Evolutionary conservation across 2,888 invertebrate species (phyloP), one percentile per base, ranked within the genome.

Genomic region (Cheilosia grossa): DNA sequence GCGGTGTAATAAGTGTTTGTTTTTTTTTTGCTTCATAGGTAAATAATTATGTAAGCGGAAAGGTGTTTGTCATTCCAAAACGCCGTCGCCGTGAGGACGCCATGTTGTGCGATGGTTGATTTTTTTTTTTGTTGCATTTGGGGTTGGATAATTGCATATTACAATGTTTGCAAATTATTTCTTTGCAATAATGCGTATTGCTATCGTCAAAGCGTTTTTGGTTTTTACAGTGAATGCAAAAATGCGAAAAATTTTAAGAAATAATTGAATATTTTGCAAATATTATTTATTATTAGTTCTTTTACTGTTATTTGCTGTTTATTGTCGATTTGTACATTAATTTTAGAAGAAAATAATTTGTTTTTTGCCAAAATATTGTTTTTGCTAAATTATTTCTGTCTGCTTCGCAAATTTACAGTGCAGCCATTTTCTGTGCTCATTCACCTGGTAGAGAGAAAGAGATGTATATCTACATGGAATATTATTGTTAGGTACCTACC

Each of bases 101-200:
- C 74, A 74, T 74, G 49, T 74, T 74, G 58, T 64, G n/a, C 37
- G 53, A 44, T 37, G 33, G 13, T 44, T 42, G 42, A 33, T 64
- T 40, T 64, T 27, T 7, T 37, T 54, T 30, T 7, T 49, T 17
- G 15, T 15, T 44, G 30, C 30, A 49, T 44, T 6, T 6, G n/a
- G 40, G 19, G 67, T 19, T 33, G 44, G 54, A 47, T n/a, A 44
- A 54, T 44, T 19, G 44, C 17, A 6, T 17, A 17, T 33, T 44
- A 13, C 5, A 47, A 47, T 67, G 19, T 33, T 42, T 56, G 5
- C 0, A 21, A 44, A 17, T 47, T 56, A 44, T 24, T n/a, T 21
- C 24, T 27, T 54, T 49, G n/a, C 19, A 21, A 3, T 19, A 19
- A 44, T 44, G 13, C 10, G 37, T 13, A 24, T 27, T 47, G 33